These are phyloP conservation scores for Gavialis gangeticus DNA, from an alignment of 2,113 vertebrate species.

Conservation along the genomic window DNA sequence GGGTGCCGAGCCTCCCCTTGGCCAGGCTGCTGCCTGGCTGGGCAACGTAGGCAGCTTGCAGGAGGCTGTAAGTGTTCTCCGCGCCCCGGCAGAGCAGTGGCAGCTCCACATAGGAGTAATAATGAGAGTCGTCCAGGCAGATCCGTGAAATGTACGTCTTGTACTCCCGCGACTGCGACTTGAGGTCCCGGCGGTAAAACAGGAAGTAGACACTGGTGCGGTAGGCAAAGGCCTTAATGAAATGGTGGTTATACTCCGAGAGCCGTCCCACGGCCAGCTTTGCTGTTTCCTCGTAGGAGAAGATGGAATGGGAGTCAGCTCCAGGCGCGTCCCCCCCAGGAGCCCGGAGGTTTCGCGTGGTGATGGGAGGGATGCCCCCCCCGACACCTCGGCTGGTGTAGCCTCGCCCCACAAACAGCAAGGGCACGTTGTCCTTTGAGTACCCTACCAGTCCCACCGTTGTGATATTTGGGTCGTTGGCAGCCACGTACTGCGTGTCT, in stretches of 20 bases:
- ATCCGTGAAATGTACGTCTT: conserved; percentile 93
- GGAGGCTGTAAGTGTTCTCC: conserved; percentile 85
- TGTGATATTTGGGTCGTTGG: conserved; percentile 94
- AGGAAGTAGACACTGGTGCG: conserved; percentile 92
- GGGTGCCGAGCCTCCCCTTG: neutral
- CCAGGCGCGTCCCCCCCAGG: conserved; percentile 41
- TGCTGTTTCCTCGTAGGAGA: conserved; percentile 97
- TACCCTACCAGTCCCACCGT: conserved; percentile 93
- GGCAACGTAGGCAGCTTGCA: conserved; percentile 91
- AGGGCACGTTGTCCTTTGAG: conserved; percentile 82
- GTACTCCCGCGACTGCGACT: conserved; percentile 90
- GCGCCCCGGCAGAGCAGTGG: conserved; percentile 88
- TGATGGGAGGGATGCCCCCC: conserved; percentile 94
- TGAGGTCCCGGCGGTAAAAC: conserved; percentile 94
- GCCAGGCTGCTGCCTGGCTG: conserved; percentile 51
- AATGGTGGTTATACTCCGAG: conserved; percentile 97
- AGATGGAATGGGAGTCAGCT: conserved; percentile 87
- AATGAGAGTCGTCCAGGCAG: conserved; percentile 93
- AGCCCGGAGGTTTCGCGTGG: conserved; percentile 87
- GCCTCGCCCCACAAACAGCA: conserved; percentile 94
- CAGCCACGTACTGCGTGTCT: conserved; percentile 96
- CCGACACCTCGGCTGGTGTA: conserved; percentile 90
- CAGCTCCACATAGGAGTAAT: conserved; percentile 96
- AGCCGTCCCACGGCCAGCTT: conserved; percentile 94
- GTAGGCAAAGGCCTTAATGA: conserved; percentile 90